Base-by-base conservation (phyloP, 2,113 vertebrate genomes). In the Gymnogyps californianus region DNA sequence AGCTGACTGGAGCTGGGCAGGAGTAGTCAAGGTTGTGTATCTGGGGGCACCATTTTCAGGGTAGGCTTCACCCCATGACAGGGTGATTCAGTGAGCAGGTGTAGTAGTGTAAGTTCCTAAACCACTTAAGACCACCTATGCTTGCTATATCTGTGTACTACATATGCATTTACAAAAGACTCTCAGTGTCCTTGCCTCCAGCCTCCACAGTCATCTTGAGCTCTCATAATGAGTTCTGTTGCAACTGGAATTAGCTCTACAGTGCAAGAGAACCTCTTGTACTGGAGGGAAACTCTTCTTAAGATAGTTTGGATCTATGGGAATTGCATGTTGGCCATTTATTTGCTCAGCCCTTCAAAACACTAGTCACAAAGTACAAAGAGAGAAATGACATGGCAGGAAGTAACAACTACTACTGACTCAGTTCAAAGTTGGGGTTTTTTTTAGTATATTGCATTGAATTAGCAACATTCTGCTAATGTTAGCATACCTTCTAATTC, bases 21-120 rank as follows among this genome's bases (percentile, higher is more conserved):
- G 24, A 49, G 9, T n/a, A 78, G n/a, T 17, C 36, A 71, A 58
- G 24, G 24, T 42, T 0, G 0, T 38, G 10, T n/a, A 28, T 80
- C 31, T 47, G 36, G 22, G 10, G 46, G 11, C 4, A 62, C 28
- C 0, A 10, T 28, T 34, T 62, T 47, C 52, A 54, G 36, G 28
- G 9, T 16, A 62, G 42, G 21, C n/a, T 83, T 54, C 40, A 79
- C 4, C 19, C 11, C 40, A 24, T 1, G 2, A 26, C 8, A 52
- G 22, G 29, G 7, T 66, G 72, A 51, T 74, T 74, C 19, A 29
- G 22, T n/a, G 10, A 51, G 32, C 10, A 79, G 17, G 4, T 32
- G 5, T 28, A 47, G 28, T 29, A n/a, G 15, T 18, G 32, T 42
- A 36, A 83, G 16, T 28, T 46, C 28, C 38, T 36, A 51, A 69